Percentiles rank a stretch among this genome's conserved stretches.
phyloP scores from a whole-genome alignment of 2,113 vertebrate genomes.

The Crotalus tigris region DNA sequence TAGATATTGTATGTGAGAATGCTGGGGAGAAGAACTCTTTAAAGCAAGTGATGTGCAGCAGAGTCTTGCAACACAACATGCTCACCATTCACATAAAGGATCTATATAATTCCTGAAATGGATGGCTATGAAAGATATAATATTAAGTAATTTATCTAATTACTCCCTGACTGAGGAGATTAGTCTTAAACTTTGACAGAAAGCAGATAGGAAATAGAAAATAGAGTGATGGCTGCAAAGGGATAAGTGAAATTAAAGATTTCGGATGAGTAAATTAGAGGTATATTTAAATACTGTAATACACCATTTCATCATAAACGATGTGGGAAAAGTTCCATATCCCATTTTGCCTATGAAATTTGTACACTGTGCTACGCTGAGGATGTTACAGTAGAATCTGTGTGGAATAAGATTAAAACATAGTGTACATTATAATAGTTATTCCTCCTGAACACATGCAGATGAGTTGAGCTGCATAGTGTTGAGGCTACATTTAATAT shows the following conservation, averaged over 20 bases:
- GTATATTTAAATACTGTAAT: background rate
- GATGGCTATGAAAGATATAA: background rate
- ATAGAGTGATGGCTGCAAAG: background rate
- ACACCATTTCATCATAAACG: background rate
- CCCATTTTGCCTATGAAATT: background rate
- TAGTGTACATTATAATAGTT: constrained; percentile 22
- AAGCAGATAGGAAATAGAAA: background rate
- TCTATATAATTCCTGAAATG: background rate
- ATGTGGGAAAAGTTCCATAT: background rate
- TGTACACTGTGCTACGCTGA: background rate
- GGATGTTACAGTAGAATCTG: background rate
- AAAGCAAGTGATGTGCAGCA: background rate
- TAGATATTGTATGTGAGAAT: background rate
- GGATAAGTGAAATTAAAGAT: background rate
- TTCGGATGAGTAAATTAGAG: background rate
- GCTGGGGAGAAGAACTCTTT: background rate
- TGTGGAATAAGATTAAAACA: constrained; percentile 18
- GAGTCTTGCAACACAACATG: background rate
- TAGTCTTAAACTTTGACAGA: background rate
- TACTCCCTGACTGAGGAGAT: background rate
- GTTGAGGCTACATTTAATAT: constrained; percentile 41
- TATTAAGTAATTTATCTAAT: background rate
- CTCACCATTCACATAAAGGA: background rate
- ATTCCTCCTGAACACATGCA: constrained; percentile 21
- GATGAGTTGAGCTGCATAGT: constrained; percentile 28